Base-by-base conservation (phyloP, 2,888 invertebrate genomes). In the Dicranocentrus wangi region DNA sequence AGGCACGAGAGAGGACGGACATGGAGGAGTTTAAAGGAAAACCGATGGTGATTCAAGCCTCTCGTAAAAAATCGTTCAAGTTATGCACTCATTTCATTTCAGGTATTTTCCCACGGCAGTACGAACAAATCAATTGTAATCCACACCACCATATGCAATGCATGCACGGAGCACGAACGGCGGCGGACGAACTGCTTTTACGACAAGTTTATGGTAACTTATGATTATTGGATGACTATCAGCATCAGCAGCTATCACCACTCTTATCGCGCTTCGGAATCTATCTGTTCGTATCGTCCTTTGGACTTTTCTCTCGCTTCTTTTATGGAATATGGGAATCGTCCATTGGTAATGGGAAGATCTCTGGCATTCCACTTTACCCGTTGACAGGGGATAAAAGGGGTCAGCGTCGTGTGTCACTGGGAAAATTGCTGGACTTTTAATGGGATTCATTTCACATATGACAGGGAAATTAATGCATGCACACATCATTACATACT, bases 81-180 rank as follows among this genome's bases (percentile, higher is more conserved):
- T 72, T 47, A 72, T 23, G 53, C 77, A 77, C 51, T 77, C 63
- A 70, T 53, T 32, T 77, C 63, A 70, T 53, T 77, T 61, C 51
- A 61, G 68, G 70, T 47, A 77, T 77, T 77, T 77, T 77, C 77
- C 77, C 77, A 76, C 75, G 75, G 55, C n/a, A n/a, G n/a, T n/a
- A n/a, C n/a, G n/a, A n/a, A n/a, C n/a, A n/a, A n/a, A n/a, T n/a
- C n/a, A n/a, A n/a, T n/a, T n/a, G n/a, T n/a, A n/a, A n/a, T n/a
- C n/a, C n/a, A n/a, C n/a, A n/a, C n/a, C n/a, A n/a, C n/a, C n/a
- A n/a, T n/a, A n/a, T n/a, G n/a, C n/a, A n/a, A n/a, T n/a, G n/a
- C n/a, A n/a, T n/a, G n/a, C n/a, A n/a, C n/a, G n/a, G n/a, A n/a
- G n/a, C n/a, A n/a, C n/a, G n/a, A n/a, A n/a, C n/a, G n/a, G n/a